Base-by-base conservation (phyloP, 2,888 invertebrate genomes). In the Sinohyriopsis cumingii region DNA sequence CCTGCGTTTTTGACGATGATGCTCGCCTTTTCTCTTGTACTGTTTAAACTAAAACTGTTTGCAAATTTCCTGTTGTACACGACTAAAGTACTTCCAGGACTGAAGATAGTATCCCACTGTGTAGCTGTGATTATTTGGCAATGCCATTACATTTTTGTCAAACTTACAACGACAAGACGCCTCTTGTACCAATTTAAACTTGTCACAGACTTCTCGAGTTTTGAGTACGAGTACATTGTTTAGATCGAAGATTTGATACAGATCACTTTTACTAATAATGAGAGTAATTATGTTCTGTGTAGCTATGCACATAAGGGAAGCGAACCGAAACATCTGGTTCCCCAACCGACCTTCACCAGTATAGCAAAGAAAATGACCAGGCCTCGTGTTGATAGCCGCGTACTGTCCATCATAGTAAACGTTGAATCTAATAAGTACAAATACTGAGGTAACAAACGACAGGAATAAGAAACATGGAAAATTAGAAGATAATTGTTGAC, bases 311-410 rank as follows among this genome's bases (percentile, higher is more conserved):
- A 75, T 59, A 64, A 79, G 56, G 15, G 71, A 71, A 18, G 79
- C 79, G n/a, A 76, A 66, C 67, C 77, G 76, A 61, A 79, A 79
- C 72, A 79, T 71, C 65, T 76, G 76, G 59, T 79, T 77, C 5
- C 79, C 76, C 28, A 79, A 63, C 18, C 71, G 55, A 9, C 79
- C 77, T 57, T 60, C 28, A 28, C 28, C 28, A 28, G 28, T 28
- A 28, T 5, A 28, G 28, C 28, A 28, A 28, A 28, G 28, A 28
- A 28, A 28, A 28, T 28, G 28, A 6, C 28, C 28, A 28, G 28
- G 6, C 28, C 28, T 6, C 28, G 6, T 28, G 28, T 28, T 28
- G 28, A 5, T 28, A 28, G 28, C 5, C 6, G 28, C 28, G 5
- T 28, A 28, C 28, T 28, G 5, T 28, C 28, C 28, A 28, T 28